Percentiles rank a stretch among this genome's conserved stretches.
These are phyloP conservation scores for Plutella xylostella DNA, from an alignment of 2,888 invertebrate species.

Conservation along the genomic window DNA sequence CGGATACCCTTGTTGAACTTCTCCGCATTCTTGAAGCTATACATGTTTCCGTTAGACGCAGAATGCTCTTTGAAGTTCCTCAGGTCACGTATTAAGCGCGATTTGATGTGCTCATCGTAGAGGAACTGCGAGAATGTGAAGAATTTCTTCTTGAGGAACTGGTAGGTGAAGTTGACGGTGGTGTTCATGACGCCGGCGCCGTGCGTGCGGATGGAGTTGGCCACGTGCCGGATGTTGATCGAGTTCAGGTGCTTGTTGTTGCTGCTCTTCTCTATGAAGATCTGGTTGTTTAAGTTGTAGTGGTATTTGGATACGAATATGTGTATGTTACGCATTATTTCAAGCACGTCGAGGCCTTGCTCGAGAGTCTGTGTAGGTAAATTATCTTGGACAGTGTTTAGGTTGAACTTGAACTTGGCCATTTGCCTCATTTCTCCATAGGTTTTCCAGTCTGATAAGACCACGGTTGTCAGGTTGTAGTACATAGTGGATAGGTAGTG, in stretches of 20 bases:
- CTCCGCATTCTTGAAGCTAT: constrained; percentile 91
- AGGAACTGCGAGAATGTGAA: constrained; percentile 96
- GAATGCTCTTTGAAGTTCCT: constrained; percentile 84
- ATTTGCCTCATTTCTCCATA: constrained; percentile 97
- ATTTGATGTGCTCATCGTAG: constrained; percentile 98
- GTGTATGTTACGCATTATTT: constrained; percentile 97
- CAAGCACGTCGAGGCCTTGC: constrained; percentile 95
- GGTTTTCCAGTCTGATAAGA: constrained; percentile 96
- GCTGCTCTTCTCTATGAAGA: constrained; percentile 92
- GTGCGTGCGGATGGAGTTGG: constrained; percentile 96
- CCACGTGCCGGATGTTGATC: constrained; percentile 94
- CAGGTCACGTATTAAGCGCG: constrained; percentile 89
- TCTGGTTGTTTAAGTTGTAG: constrained; percentile 96
- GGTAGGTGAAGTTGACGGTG: constrained; percentile 92
- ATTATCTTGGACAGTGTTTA: constrained; percentile 90
- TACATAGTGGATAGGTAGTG: constrained; percentile 94
- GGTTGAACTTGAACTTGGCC: constrained; percentile 84
- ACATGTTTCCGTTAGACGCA: constrained; percentile 74
- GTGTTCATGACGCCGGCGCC: constrained; percentile 97
- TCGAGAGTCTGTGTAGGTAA: constrained; percentile 96
- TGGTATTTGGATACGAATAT: constrained; percentile 93
- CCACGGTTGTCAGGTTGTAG: constrained; percentile 97
- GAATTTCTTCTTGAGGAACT: constrained; percentile 93
- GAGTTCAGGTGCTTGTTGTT: constrained; percentile 95
- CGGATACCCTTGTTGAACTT: constrained; percentile 93